A percentile compares a stretch with the other conserved stretches of the same genome.
Conservation (phyloP, 2,797 vertebrate genomes). For the Bradypodion ventrale region DNA sequence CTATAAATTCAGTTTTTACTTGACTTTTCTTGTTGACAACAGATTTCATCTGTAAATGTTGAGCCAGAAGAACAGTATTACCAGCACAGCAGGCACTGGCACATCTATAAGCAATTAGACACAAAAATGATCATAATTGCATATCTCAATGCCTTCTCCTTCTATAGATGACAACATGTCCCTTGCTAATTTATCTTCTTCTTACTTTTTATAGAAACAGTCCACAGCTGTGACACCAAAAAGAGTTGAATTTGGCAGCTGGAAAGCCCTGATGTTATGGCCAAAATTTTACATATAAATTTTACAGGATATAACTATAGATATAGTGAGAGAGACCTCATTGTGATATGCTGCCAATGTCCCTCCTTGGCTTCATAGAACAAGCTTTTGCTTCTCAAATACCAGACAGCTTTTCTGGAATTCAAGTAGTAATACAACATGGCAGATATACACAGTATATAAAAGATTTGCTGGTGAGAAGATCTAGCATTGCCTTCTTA, state of each 20-base stretch:
- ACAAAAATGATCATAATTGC: conserved; percentile 22
- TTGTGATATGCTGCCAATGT: neutral
- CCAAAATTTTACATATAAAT: neutral
- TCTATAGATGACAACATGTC: conserved; percentile 13
- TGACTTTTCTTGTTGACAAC: neutral
- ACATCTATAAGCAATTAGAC: neutral
- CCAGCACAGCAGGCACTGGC: neutral
- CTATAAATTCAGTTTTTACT: neutral
- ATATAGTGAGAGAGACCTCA: too few relatives aligned
- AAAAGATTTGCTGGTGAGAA: neutral
- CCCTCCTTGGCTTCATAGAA: neutral
- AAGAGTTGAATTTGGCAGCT: neutral
- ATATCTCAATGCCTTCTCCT: too few relatives aligned
- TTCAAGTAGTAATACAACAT: conserved; percentile 20
- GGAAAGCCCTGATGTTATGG: neutral
- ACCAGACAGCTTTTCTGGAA: neutral
- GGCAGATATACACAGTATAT: neutral
- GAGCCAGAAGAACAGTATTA: neutral
- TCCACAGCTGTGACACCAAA: conserved; percentile 11
- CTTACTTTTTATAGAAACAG: neutral
- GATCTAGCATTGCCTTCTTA: neutral
- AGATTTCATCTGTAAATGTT: neutral
- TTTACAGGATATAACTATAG: neutral
- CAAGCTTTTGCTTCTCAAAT: conserved; percentile 8
- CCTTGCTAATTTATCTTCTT: conserved; percentile 25